Conservation (phyloP, 2,113 vertebrate species). For the Laterallus jamaicensis region DNA sequence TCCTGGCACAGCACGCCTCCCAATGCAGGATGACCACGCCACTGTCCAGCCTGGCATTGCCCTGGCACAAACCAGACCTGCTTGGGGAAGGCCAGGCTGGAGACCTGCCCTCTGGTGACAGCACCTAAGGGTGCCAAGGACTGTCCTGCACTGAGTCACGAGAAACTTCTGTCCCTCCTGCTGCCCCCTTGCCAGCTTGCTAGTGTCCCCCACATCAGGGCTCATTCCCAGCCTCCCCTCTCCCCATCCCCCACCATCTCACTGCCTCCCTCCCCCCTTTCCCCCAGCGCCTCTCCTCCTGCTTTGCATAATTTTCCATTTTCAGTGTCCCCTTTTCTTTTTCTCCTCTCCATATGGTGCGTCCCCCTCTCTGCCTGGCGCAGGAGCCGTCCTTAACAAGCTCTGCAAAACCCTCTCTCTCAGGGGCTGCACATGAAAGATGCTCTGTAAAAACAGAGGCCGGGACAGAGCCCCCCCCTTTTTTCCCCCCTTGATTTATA, state of each 20-base stretch:
- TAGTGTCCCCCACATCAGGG: constrained; percentile 23
- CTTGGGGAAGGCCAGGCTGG: neutral
- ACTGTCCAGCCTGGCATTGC: fast-evolving
- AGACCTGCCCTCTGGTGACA: neutral
- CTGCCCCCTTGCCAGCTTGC: neutral
- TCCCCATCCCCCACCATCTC: constrained; percentile 51
- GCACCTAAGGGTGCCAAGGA: neutral
- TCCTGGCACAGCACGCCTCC: neutral
- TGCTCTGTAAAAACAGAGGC: constrained; percentile 65
- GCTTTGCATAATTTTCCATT: constrained; percentile 73
- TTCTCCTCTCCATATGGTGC: constrained; percentile 68
- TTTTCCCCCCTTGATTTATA: constrained; percentile 56
- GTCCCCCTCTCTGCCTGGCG: constrained; percentile 63
- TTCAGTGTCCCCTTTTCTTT: constrained; percentile 71
- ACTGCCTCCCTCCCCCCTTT: constrained; percentile 31
- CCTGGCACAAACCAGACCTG: neutral
- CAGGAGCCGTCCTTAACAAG: constrained; percentile 66
- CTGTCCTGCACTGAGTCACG: neutral
- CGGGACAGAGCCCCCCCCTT: neutral
- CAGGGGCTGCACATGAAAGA: constrained; percentile 64
- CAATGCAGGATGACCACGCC: neutral
- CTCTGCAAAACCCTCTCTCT: constrained; percentile 59
- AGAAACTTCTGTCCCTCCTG: neutral
- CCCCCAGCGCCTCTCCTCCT: constrained; percentile 49
- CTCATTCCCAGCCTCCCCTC: constrained; percentile 50